These are phyloP conservation scores for Pristionchus maxplancki DNA, from an alignment of 2,888 invertebrate species.

Conservation along the genomic window DNA sequence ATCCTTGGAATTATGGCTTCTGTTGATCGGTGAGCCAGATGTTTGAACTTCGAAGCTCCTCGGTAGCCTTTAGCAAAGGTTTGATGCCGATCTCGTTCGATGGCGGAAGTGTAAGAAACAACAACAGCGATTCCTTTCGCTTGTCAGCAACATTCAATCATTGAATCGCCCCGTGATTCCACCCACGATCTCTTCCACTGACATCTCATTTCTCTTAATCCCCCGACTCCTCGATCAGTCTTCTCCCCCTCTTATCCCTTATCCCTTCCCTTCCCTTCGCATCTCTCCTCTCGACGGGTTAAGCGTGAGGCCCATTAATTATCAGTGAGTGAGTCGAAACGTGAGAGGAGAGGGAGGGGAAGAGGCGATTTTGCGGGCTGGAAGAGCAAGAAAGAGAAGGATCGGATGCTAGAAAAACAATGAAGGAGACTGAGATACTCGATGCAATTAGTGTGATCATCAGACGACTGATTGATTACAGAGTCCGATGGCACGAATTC, in stretches of 20 bases:
- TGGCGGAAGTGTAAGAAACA: not conserved
- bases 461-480: slow-evolving; percentile 37
- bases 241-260: slow-evolving; percentile 15
- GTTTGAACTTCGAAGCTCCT: not conserved
- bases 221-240: slow-evolving; percentile 17
- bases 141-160: slow-evolving; percentile 27
- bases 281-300: not conserved
- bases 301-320: slow-evolving; percentile 47
- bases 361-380: slow-evolving; percentile 11
- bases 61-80: too few relatives aligned
- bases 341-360: slow-evolving; percentile 27
- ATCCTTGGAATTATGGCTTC: slow-evolving; percentile 58
- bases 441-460: slow-evolving; percentile 25
- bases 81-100: too few relatives aligned
- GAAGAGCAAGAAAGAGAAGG: not conserved
- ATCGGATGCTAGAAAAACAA: slow-evolving; percentile 15
- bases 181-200: slow-evolving; percentile 6
- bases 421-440: not conserved
- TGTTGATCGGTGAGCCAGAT: slow-evolving; percentile 55
- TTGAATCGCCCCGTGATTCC: slow-evolving; percentile 27
- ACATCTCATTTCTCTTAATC: slow-evolving; percentile 18
- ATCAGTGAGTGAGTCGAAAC: slow-evolving; percentile 48
- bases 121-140: slow-evolving; percentile 7
- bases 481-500: slow-evolving; percentile 34
- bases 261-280: not conserved